Conservation (phyloP, 2,113 vertebrate species). For the Eretmochelys imbricata region DNA sequence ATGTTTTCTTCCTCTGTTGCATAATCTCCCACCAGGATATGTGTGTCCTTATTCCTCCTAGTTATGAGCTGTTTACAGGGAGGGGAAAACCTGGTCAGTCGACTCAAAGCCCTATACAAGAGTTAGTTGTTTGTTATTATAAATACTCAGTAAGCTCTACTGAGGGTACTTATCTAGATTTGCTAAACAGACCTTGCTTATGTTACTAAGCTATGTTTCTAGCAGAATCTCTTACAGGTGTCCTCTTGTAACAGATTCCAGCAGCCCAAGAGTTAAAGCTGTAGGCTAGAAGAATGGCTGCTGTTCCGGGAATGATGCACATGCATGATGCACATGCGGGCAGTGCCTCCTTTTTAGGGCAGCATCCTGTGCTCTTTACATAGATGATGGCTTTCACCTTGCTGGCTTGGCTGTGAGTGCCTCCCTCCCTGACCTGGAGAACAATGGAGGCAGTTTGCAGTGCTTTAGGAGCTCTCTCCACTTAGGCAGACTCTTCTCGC, state of each 20-base stretch:
- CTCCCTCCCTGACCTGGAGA: not conserved
- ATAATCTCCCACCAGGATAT: not conserved
- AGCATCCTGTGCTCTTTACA: not conserved
- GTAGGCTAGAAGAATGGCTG: not conserved
- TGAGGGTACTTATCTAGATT: not conserved
- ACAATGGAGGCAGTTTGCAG: not conserved
- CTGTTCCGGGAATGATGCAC: not conserved
- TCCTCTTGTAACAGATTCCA: not conserved
- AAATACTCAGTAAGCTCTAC: not conserved
- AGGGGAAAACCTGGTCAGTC: not conserved
- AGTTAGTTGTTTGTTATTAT: not conserved
- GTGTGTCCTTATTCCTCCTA: not conserved
- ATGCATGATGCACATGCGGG: not conserved
- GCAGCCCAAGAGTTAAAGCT: not conserved
- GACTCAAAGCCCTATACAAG: not conserved
- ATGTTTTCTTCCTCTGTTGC: not conserved
- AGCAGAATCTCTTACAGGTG: not conserved
- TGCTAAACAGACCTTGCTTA: not conserved
- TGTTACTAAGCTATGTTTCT: not conserved
- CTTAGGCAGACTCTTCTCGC: not conserved
- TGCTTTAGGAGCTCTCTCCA: not conserved
- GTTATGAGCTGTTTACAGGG: not conserved
- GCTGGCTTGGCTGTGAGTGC: not conserved
- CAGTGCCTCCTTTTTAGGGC: not conserved
- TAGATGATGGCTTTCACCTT: not conserved